Conservation (phyloP, 2,797 vertebrate genomes). For the Esox lucius region DNA sequence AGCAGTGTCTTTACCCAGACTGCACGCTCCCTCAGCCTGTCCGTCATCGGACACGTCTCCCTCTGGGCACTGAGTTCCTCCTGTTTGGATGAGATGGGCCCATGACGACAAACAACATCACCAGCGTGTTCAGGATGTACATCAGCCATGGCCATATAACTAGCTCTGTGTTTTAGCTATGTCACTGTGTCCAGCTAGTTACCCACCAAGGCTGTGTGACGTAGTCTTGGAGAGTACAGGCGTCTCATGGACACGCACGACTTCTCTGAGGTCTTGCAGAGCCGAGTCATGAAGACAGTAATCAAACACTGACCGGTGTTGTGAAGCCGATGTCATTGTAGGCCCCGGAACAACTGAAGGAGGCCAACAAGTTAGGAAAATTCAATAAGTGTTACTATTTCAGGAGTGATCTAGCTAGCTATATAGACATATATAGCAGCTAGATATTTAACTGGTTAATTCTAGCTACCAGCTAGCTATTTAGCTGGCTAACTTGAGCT, state of each 20-base stretch:
- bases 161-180: background rate
- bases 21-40: conserved; percentile 24
- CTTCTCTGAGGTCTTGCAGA: conserved; percentile 60
- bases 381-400: background rate
- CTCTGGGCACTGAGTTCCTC: conserved; percentile 28
- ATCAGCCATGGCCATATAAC: background rate
- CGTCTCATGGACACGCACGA: conserved; percentile 47
- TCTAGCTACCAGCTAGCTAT: background rate
- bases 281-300: conserved; percentile 52
- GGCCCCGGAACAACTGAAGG: background rate
- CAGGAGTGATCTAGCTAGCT: background rate
- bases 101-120: background rate
- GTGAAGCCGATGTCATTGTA: conserved; percentile 24
- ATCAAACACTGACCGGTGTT: conserved; percentile 65
- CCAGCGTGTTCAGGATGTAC: background rate
- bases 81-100: conserved; percentile 19
- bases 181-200: too few species aligned
- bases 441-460: background rate
- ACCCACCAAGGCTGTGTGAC: conserved; percentile 39
- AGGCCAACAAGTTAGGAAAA: background rate
- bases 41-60: conserved; percentile 22
- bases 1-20: conserved; percentile 5
- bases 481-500: background rate
- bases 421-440: background rate
- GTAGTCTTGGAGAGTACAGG: background rate